Percentiles rank a stretch among this genome's conserved stretches.
Conservation (phyloP, 2,113 vertebrate genomes). For the Tyto alba region DNA sequence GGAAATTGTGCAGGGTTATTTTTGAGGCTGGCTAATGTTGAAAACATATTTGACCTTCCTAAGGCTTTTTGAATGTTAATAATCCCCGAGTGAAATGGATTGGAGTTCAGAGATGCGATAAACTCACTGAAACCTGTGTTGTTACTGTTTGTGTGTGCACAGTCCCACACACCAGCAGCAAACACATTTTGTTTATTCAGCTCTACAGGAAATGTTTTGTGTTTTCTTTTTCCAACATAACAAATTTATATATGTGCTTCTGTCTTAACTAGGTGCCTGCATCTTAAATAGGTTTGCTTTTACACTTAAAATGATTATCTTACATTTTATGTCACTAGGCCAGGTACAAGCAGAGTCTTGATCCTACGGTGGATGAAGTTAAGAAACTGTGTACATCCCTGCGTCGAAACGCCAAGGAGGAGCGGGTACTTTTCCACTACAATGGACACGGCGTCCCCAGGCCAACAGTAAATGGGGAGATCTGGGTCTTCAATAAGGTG, state of each 20-base stretch:
- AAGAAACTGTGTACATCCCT: constrained; percentile 97
- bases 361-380: constrained; percentile 97
- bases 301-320: neutral
- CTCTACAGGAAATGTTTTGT: neutral
- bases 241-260: fast-evolving
- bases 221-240: neutral
- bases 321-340: constrained; percentile 72
- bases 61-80: neutral
- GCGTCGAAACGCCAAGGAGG: constrained; percentile 95
- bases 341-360: constrained; percentile 96
- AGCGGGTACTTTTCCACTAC: constrained; percentile 97
- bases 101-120: neutral
- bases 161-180: neutral
- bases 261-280: neutral
- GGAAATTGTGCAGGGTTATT: neutral
- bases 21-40: neutral
- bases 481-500: constrained; percentile 99
- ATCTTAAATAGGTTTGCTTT: neutral
- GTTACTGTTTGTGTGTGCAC: fast-evolving
- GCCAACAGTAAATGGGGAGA: constrained; percentile 95
- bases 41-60: neutral
- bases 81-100: neutral
- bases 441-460: constrained; percentile 97
- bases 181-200: neutral
- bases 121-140: neutral